Conservation (phyloP, 2,113 vertebrate genomes). For the Siphamia tubifer region DNA sequence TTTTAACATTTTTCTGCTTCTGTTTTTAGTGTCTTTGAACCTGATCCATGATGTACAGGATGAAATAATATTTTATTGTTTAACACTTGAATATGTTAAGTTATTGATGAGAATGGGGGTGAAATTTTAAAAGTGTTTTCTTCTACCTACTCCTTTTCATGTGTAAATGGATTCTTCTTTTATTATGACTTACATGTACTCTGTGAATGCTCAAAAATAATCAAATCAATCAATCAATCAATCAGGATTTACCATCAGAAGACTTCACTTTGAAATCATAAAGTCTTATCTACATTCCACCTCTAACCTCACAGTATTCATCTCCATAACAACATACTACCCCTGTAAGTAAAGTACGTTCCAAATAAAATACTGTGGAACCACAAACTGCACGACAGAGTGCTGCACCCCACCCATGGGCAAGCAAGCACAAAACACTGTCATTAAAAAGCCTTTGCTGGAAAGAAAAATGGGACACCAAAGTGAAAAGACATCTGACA, state of each 20-base stretch:
- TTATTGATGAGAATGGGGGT: no score
- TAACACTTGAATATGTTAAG: no score
- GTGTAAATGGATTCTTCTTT: no score
- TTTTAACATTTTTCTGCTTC: no score
- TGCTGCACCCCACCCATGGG: constrained; percentile 43
- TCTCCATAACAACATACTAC: constrained; percentile 35
- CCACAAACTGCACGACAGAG: constrained; percentile 32
- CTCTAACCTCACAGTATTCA: neutral
- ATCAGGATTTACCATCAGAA: neutral
- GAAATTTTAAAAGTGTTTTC: no score
- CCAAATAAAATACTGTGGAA: constrained; percentile 35
- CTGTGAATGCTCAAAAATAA: no score
- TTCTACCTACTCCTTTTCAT: no score
- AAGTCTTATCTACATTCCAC: neutral
- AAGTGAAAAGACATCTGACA: constrained; percentile 6
- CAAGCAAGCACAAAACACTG: constrained; percentile 30
- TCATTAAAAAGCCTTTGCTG: constrained; percentile 11
- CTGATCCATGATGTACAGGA: no score
- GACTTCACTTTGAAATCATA: constrained; percentile 10
- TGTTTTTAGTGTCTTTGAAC: no score
- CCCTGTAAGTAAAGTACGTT: constrained; percentile 7
- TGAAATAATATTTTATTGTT: no score
- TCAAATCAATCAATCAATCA: neutral
- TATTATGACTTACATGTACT: no score
- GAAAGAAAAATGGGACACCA: constrained; percentile 20